Conservation (phyloP, 2,888 invertebrate genomes). For the Zaprionus obscuricornis region DNA sequence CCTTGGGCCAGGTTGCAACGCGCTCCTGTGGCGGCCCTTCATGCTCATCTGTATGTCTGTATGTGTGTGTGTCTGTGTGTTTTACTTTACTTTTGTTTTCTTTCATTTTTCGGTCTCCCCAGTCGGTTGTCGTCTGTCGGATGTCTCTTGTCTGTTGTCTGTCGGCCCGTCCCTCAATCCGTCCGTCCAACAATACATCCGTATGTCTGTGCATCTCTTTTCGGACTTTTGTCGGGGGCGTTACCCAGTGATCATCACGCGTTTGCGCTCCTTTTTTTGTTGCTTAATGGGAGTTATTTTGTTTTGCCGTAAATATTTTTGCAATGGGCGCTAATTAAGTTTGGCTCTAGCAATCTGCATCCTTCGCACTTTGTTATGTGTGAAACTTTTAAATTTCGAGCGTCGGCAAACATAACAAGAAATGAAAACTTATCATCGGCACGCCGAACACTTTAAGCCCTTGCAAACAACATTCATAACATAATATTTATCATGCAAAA, state of each 20-base stretch:
- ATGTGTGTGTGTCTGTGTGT: slow-evolving; percentile 25
- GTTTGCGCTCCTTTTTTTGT: slow-evolving; percentile 72
- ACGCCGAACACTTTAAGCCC: no score
- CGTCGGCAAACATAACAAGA: slow-evolving; percentile 67
- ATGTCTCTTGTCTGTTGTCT: background rate
- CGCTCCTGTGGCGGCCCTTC: slow-evolving; percentile 58
- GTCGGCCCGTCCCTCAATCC: no score
- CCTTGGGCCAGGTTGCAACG: slow-evolving; percentile 60
- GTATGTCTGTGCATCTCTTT: slow-evolving; percentile 44
- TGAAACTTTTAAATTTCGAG: slow-evolving; percentile 74
- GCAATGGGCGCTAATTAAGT: slow-evolving; percentile 81
- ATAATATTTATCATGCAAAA: no score
- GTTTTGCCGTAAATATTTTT: slow-evolving; percentile 78
- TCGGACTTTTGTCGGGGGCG: slow-evolving; percentile 76
- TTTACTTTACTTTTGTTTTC: slow-evolving; percentile 6
- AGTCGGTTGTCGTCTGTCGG: slow-evolving; percentile 17
- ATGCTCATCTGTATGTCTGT: slow-evolving; percentile 33
- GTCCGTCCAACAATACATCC: slow-evolving; percentile 26
- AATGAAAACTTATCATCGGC: no score
- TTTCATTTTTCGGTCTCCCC: slow-evolving; percentile 15
- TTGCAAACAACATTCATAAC: no score
- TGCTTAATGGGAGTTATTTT: slow-evolving; percentile 80
- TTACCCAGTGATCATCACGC: slow-evolving; percentile 82
- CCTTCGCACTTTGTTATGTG: slow-evolving; percentile 77
- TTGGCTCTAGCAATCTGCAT: slow-evolving; percentile 73